A percentile compares a stretch with the other conserved stretches of the same genome.
phyloP scores from a whole-genome alignment of 2,113 vertebrate species.

The Nematolebias whitei region DNA sequence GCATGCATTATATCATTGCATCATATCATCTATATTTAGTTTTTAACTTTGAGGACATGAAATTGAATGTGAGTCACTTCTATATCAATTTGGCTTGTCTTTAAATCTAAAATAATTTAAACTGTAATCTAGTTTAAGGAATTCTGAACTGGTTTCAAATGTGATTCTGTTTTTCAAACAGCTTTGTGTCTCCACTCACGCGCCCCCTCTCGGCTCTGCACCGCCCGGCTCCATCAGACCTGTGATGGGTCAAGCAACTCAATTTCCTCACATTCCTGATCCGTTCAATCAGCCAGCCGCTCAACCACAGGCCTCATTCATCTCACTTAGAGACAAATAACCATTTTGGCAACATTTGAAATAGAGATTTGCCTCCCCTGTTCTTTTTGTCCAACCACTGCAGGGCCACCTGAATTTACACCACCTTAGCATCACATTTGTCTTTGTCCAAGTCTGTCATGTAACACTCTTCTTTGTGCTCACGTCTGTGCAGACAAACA shows the following conservation, averaged over 20 bases:
- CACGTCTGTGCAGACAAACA: slow-evolving; percentile 2
- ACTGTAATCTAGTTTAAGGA: too few relatives aligned
- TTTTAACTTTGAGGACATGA: too few relatives aligned
- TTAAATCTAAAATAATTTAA: too few relatives aligned
- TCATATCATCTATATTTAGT: too few relatives aligned
- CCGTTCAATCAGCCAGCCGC: slow-evolving; percentile 74
- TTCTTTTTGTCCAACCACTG: slow-evolving; percentile 16
- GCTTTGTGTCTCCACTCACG: background rate
- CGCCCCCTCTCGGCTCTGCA: slow-evolving; percentile 16
- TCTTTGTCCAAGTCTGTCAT: slow-evolving; percentile 28
- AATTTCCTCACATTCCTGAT: slow-evolving; percentile 68
- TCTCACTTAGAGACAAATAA: slow-evolving; percentile 78
- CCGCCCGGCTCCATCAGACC: slow-evolving; percentile 21
- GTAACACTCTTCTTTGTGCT: slow-evolving; percentile 38
- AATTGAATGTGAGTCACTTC: too few relatives aligned
- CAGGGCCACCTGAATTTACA: slow-evolving; percentile 49
- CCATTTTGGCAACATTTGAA: slow-evolving; percentile 73
- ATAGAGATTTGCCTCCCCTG: slow-evolving; percentile 58
- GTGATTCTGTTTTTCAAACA: background rate
- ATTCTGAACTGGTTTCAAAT: too few relatives aligned
- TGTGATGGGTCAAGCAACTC: slow-evolving; percentile 69
- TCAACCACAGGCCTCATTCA: slow-evolving; percentile 72
- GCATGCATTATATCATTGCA: too few relatives aligned
- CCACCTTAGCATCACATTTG: slow-evolving; percentile 11
- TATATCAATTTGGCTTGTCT: too few relatives aligned